These are phyloP conservation scores for Terebella lapidaria DNA, from an alignment of 2,888 invertebrate genomes.

Conservation along the genomic window DNA sequence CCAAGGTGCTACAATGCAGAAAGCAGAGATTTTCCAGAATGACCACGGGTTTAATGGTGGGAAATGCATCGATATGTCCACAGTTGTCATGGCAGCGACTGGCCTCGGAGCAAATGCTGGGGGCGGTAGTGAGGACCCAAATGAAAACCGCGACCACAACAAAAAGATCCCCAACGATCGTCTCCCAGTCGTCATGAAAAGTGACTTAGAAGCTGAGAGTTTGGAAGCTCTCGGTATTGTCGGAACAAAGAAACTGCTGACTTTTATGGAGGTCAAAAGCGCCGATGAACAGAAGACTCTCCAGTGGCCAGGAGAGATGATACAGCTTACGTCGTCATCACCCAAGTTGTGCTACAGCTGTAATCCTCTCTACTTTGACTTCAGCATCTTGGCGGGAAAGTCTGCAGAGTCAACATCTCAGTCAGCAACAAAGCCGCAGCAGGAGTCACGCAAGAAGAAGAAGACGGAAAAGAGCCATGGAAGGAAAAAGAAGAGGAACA, in stretches of 20 bases:
- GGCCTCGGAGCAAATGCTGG: background rate
- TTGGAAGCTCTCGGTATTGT: background rate
- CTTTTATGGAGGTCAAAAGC: conserved; percentile 22
- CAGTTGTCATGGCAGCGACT: background rate
- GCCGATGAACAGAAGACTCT: conserved; percentile 38
- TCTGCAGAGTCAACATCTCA: background rate
- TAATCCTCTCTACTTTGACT: conserved; percentile 49
- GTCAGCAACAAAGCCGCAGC: background rate
- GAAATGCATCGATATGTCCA: background rate
- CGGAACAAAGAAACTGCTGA: background rate
- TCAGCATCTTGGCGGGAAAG: conserved; percentile 28
- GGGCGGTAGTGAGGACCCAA: background rate
- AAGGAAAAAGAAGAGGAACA: conserved; percentile 30
- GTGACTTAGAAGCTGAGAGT: background rate
- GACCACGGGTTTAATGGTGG: background rate
- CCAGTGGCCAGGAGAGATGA: conserved; percentile 49
- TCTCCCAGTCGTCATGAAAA: background rate
- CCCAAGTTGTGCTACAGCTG: conserved; percentile 42
- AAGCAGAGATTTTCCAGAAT: too few relatives aligned
- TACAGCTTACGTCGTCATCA: conserved; percentile 36
- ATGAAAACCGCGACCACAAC: background rate
- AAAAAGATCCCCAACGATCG: background rate
- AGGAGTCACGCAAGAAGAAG: conserved; percentile 1
- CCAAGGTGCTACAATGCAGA: background rate
- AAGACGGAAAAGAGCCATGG: conserved; percentile 11